phyloP scores from a whole-genome alignment of 1,140 invertebrate species.

The Drosophila mauritiana region DNA sequence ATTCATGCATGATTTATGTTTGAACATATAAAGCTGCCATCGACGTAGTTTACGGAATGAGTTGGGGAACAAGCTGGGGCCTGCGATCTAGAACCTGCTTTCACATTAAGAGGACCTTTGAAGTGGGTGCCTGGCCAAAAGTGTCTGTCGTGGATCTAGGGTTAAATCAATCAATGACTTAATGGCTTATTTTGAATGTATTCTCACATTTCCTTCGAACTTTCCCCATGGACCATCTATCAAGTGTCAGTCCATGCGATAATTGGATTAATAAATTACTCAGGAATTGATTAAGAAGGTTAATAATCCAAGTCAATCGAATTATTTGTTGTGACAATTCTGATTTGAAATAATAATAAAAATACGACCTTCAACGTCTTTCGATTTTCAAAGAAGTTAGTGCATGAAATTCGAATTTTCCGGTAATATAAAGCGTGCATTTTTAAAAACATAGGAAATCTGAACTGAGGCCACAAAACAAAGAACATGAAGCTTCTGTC shows the following conservation, averaged over 20 bases:
- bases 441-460: no score
- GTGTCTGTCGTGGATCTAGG: slow-evolving; percentile 15
- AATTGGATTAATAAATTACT: slow-evolving; percentile 49
- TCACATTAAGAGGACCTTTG: slow-evolving; percentile 14
- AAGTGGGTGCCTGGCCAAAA: slow-evolving; percentile 9
- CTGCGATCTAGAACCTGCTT: not conserved
- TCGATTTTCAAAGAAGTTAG: no score
- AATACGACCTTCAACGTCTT: no score
- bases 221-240: slow-evolving; percentile 31
- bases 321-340: not conserved
- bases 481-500: no score
- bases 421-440: no score
- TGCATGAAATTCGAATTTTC: no score
- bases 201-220: slow-evolving; percentile 22
- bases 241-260: slow-evolving; percentile 25
- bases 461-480: no score
- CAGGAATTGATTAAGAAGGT: not conserved
- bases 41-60: slow-evolving; percentile 8
- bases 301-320: not conserved
- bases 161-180: slow-evolving; percentile 49
- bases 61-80: not conserved
- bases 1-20: slow-evolving; percentile 54
- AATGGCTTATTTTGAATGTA: slow-evolving; percentile 51
- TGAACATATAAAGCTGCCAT: slow-evolving; percentile 46
- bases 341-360: no score